These are phyloP conservation scores for Dorcus hopei DNA, from an alignment of 2,888 invertebrate species.

Conservation along the genomic window DNA sequence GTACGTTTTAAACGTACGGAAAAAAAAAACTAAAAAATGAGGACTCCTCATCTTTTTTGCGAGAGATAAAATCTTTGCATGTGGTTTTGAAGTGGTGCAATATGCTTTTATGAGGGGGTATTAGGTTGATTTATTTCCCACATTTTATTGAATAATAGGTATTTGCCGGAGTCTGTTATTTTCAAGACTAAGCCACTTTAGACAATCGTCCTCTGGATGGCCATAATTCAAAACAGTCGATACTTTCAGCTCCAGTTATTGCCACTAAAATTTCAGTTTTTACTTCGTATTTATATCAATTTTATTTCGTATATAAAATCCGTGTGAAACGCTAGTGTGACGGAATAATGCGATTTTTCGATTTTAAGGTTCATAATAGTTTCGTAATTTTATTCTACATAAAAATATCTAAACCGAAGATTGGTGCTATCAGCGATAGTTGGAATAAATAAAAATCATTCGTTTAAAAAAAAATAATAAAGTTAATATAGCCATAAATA, in stretches of 20 bases:
- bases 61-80: slow-evolving; percentile 38
- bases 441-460: too few relatives aligned
- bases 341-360: too few relatives aligned
- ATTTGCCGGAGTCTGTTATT: slow-evolving; percentile 32
- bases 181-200: slow-evolving; percentile 28
- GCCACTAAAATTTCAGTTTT: slow-evolving; percentile 7
- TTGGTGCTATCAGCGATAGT: too few relatives aligned
- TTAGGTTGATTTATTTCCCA: slow-evolving; percentile 38
- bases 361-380: too few relatives aligned
- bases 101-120: slow-evolving; percentile 38
- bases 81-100: slow-evolving; percentile 37
- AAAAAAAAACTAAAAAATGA: slow-evolving; percentile 16
- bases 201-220: slow-evolving; percentile 28
- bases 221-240: slow-evolving; percentile 28
- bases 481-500: too few relatives aligned
- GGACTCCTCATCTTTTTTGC: slow-evolving; percentile 24
- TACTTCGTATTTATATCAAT: slow-evolving; percentile 13
- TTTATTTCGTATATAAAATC: slow-evolving; percentile 1
- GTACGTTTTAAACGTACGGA: not conserved
- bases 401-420: too few relatives aligned
- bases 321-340: too few relatives aligned
- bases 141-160: slow-evolving; percentile 40
- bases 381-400: too few relatives aligned
- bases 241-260: slow-evolving; percentile 12
- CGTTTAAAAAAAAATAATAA: too few relatives aligned